Evolutionary conservation across 2,113 vertebrate genomes (phyloP), one percentile per base, ranked within the genome.

Genomic region (Terrapene triunguis): DNA sequence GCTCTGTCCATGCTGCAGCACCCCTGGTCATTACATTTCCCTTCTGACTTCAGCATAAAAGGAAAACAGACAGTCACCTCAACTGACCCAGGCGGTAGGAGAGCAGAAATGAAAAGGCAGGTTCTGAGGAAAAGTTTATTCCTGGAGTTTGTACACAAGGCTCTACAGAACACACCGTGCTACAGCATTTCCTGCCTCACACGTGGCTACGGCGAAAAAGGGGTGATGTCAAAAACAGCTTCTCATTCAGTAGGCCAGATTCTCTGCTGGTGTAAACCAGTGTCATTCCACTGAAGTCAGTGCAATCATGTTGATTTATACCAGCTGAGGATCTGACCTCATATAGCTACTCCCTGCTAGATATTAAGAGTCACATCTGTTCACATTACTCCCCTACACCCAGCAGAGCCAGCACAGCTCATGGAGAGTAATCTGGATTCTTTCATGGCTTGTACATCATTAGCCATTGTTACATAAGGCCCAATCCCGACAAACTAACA

Each of bases 61-160:
- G 10, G 25, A 50, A 80, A 94, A 72, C 85, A 93, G 51, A 80
- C 84, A 91, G 69, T 97, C 83, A 93, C 79, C 90, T 97, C 69
- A 78, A 76, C 69, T 74, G 95, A 95, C 53, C 84, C 76, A 92
- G 84, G 92, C 82, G 13, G 85, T 55, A 47, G 83, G 42, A 53
- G 53, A 90, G 27, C 22, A 86, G 50, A 57, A 80, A 38, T 76
- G 51, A 65, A 82, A 47, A 53, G 27, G 89, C 82, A 53, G 27
- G 50, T 93, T 97, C 57, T 24, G 38, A 95, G 65, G 10, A 47
- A 96, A 69, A 65, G 51, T 92, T 96, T 80, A 14, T 0, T 48
- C 25, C 76, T 93, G 89, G 62, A 54, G 53, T 44, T 50, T 90
- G 80, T 86, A 92, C 59, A 91, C 91, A 82, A 32, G 79, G 89